Percentiles rank a stretch among this genome's conserved stretches.
Evolutionary conservation across 2,797 vertebrate species (phyloP).

Genomic region (Notolepis coatsorum): DNA sequence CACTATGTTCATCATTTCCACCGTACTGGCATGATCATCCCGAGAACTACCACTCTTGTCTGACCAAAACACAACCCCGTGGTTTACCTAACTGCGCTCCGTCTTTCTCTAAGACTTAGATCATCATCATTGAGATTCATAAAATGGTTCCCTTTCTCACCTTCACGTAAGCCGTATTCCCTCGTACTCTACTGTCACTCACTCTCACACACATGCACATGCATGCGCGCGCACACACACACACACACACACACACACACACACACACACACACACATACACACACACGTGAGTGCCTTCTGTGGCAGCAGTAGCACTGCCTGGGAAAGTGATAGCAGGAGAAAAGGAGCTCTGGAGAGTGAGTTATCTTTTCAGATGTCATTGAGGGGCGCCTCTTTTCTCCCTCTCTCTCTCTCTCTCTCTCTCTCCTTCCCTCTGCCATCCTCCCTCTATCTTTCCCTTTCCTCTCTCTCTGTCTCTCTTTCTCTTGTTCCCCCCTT

Average conservation of each 20-base stretch:
- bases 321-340: conserved; percentile 79
- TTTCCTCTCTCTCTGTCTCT: conserved; percentile 7
- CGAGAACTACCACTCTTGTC: too few relatives aligned
- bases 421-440: too few relatives aligned
- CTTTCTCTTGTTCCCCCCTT: conserved; percentile 25
- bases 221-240: not conserved
- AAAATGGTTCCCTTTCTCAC: conserved; percentile 50
- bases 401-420: conserved; percentile 35
- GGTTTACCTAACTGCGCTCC: conserved; percentile 26
- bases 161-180: conserved; percentile 49
- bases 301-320: conserved; percentile 60
- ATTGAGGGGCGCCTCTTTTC: conserved; percentile 75
- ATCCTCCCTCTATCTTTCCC: conserved; percentile 1
- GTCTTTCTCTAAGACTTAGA: conserved; percentile 42
- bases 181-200: conserved; percentile 57
- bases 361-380: conserved; percentile 80
- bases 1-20: conserved; percentile 8
- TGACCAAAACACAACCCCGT: conserved; percentile 19
- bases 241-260: conserved; percentile 29
- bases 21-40: conserved; percentile 3
- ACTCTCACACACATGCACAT: conserved; percentile 2
- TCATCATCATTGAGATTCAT: conserved; percentile 56
- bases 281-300: conserved; percentile 61
- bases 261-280: conserved; percentile 42
- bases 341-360: conserved; percentile 77